Base-by-base conservation (phyloP, 2,113 vertebrate species). In the Muntiacus reevesi region DNA sequence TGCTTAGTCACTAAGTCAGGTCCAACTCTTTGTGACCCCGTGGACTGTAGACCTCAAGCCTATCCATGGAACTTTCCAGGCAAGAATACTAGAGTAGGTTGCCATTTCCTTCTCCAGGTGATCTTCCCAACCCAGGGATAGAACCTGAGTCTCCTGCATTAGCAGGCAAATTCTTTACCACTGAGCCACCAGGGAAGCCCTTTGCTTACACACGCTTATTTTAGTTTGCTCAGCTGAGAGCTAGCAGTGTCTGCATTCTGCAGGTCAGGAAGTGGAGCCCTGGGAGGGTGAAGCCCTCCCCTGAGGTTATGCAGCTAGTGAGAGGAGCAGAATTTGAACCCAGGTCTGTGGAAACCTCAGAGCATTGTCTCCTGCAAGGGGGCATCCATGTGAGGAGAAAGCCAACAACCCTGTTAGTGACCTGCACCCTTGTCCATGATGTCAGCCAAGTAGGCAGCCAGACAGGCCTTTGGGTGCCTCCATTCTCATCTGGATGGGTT, bases 391-490 rank as follows among this genome's bases (percentile, higher is more conserved):
- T 23, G 30, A 57, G 40, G 23, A 43, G 71, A 83, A 55, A 55
- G n/a, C 4, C 0, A 12, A 10, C 5, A 5, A 11, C 28, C 28
- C 57, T 33, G 1, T 36, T n/a, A 21, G 2, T 36, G 19, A 21
- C 4, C 43, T 30, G 57, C 14, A 6, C 25, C 64, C 25, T 60
- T 82, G 25, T 54, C 64, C 36, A 17, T 28, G 57, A 40, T 3
- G 43, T 43, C 30, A 21, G 28, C 36, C 47, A 83, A 30, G 19
- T 1, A n/a, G n/a, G 8, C 21, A 2, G 36, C 55, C 50, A 23
- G 62, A 76, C 25, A 28, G 52, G 47, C n/a, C 47, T 1, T 0
- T 3, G 30, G 25, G 2, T 17, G 16, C 17, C 84, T 90, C 60
- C n/a, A 0, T n/a, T 74, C 76, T 52, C 25, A 19, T 3, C 55